A percentile compares a stretch with the other conserved stretches of the same genome.
Conservation (phyloP, 1,140 invertebrate genomes). For the Drosophila pallidifrons region DNA sequence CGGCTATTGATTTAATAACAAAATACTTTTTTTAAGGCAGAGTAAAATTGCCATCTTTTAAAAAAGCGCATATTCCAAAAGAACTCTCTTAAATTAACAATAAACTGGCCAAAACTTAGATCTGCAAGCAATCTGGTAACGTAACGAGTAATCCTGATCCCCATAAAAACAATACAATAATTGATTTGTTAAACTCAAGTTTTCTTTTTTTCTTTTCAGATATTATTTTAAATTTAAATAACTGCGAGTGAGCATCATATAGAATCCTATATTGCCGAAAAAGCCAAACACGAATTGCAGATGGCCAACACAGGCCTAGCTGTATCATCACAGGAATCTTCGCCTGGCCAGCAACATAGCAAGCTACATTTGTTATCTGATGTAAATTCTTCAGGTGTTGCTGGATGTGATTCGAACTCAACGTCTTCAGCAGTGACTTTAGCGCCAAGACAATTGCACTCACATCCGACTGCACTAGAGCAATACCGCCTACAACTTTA, state of each 20-base stretch:
- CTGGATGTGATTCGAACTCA: constrained; percentile 12
- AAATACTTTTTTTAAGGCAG: too few species aligned
- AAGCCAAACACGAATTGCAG: constrained; percentile 1
- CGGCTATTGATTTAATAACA: too few species aligned
- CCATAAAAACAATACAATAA: too few species aligned
- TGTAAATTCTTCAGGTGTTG: constrained; percentile 14
- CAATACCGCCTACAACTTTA: constrained; percentile 94
- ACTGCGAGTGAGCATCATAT: neutral
- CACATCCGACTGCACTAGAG: constrained; percentile 87
- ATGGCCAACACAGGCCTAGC: constrained; percentile 59
- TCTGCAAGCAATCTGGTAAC: too few species aligned
- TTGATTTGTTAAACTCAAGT: too few species aligned
- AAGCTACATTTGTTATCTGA: constrained; percentile 39
- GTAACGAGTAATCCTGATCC: too few species aligned
- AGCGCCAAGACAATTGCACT: constrained; percentile 13
- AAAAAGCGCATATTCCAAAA: too few species aligned
- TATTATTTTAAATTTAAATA: neutral
- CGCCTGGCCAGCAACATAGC: constrained; percentile 10
- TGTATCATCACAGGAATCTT: constrained; percentile 21
- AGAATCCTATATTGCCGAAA: neutral
- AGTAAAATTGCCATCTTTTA: too few species aligned
- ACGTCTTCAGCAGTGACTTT: neutral
- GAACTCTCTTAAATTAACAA: too few species aligned
- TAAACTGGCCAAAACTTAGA: too few species aligned
- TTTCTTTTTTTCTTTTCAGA: neutral